Percentiles rank a stretch among this genome's conserved stretches.
phyloP scores from a whole-genome alignment of 2,797 vertebrate genomes.

The Dicrostonyx torquatus region DNA sequence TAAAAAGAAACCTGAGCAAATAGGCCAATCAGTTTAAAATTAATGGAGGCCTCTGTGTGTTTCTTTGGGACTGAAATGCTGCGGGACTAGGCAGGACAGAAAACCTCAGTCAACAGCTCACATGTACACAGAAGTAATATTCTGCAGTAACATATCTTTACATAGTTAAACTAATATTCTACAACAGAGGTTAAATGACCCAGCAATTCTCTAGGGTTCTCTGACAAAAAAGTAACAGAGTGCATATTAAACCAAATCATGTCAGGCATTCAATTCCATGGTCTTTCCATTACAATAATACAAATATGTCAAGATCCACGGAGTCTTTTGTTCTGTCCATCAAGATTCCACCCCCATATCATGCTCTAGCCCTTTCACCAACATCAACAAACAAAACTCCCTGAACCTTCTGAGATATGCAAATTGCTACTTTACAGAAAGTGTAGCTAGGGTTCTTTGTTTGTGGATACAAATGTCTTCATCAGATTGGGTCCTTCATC shows the following conservation, averaged over 20 bases:
- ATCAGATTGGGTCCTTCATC: background rate
- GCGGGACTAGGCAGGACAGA: no score
- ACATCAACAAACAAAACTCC: background rate
- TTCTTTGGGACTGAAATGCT: no score
- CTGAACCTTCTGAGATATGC: background rate
- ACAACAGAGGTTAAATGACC: background rate
- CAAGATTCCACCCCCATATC: no score
- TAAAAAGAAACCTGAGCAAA: no score
- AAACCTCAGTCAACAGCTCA: no score
- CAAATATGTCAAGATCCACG: background rate
- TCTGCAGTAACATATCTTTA: background rate
- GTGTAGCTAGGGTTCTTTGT: background rate
- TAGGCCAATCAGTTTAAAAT: no score
- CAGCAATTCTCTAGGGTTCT: background rate
- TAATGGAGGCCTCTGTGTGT: no score
- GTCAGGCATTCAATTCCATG: fast-evolving
- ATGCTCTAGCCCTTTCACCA: background rate
- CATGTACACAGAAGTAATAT: background rate
- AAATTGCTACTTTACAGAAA: background rate
- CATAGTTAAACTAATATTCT: background rate
- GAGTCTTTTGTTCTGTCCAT: background rate
- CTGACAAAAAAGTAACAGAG: background rate
- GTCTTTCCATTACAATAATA: background rate
- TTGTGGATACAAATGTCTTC: background rate
- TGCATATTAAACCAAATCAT: background rate